Evolutionary conservation across 2,797 vertebrate genomes (phyloP).

Genomic region (Strix occidentalis): DNA sequence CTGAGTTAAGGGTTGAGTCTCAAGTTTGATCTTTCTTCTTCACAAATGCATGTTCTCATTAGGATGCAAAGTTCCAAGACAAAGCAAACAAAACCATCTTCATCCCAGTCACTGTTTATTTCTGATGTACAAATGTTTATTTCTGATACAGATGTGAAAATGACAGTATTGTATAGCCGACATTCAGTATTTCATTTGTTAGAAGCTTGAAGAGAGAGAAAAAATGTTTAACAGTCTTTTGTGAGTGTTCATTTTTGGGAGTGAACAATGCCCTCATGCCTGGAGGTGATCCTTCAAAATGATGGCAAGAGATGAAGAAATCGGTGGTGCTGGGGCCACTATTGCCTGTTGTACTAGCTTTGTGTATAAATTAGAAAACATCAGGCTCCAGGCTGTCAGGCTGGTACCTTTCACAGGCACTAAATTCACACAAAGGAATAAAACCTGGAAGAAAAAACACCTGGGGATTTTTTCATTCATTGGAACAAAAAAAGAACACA

Average conservation of each 20-base stretch:
- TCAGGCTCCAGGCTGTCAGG: not conserved
- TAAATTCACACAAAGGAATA: conserved; percentile 26
- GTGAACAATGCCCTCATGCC: not conserved
- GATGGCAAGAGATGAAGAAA: conserved; percentile 23
- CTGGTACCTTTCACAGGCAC: conserved; percentile 7
- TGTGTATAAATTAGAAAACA: conserved; percentile 38
- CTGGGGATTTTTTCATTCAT: not conserved
- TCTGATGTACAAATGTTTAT: not conserved
- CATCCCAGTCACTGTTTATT: not conserved
- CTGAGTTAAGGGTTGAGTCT: not conserved
- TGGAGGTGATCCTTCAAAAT: conserved; percentile 26
- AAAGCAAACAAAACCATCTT: not conserved
- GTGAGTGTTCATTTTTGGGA: not conserved
- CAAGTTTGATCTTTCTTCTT: not conserved
- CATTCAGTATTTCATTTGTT: not conserved
- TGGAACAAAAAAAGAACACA: not conserved
- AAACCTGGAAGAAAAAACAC: not conserved
- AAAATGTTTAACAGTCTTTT: not conserved
- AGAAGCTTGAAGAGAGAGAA: not conserved
- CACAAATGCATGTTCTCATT: not conserved
- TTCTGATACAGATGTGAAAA: not conserved
- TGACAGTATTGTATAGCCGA: not conserved
- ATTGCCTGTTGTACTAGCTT: conserved; percentile 7
- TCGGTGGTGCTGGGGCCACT: not conserved
- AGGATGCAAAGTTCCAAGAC: not conserved